A percentile compares a stretch with the other conserved stretches of the same genome.
Evolutionary conservation across 2,797 vertebrate species (phyloP).

Genomic region (Pseudochromis fuscus): DNA sequence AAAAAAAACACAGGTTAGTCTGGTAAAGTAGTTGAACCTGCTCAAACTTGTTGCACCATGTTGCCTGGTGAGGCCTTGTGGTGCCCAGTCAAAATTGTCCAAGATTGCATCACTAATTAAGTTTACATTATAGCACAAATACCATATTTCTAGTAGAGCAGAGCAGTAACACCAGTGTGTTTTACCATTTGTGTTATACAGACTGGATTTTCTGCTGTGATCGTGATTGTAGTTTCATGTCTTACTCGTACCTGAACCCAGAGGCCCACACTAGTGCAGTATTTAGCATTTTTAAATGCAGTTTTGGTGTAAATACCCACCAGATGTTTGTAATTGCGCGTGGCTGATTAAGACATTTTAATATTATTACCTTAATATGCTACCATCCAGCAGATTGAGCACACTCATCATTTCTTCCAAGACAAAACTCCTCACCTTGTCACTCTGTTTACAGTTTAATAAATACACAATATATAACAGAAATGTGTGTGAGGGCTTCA

Average conservation of each 20-base stretch:
- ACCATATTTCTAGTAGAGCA: too few relatives aligned
- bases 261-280: neutral
- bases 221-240: neutral
- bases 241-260: neutral
- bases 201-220: neutral
- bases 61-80: neutral
- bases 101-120: too few relatives aligned
- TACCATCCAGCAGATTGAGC: neutral
- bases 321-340: neutral
- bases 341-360: neutral
- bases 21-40: neutral
- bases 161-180: neutral
- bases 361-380: neutral
- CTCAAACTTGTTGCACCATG: neutral
- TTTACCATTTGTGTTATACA: neutral
- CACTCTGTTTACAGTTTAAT: neutral
- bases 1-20: neutral
- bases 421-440: neutral
- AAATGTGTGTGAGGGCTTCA: neutral
- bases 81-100: neutral
- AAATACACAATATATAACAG: neutral
- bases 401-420: neutral
- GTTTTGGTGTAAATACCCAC: neutral
- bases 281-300: too few relatives aligned
- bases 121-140: too few relatives aligned